Evolutionary conservation across 2,113 vertebrate species (phyloP).

Genomic region (Phrynosoma platyrhinos): DNA sequence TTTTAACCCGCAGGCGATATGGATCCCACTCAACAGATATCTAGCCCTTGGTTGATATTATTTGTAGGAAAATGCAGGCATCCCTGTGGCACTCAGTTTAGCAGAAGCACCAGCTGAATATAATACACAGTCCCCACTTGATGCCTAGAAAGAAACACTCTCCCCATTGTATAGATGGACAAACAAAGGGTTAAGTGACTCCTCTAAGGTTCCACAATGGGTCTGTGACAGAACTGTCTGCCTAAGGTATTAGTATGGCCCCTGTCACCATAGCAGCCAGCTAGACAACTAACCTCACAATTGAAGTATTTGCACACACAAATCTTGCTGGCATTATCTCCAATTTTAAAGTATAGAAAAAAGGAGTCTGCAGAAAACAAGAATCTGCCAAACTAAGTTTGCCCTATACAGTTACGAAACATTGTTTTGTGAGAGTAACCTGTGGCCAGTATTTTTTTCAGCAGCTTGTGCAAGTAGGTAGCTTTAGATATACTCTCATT

Average conservation of each 20-base stretch:
- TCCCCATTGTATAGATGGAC: conserved; percentile 45
- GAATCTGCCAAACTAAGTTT: background rate
- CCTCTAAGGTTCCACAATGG: conserved; percentile 24
- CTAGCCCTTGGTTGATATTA: background rate
- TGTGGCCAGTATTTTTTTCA: background rate
- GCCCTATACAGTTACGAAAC: background rate
- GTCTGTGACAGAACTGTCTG: conserved; percentile 28
- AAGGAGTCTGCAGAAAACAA: background rate
- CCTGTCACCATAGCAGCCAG: conserved; percentile 41
- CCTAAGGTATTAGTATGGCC: conserved; percentile 8
- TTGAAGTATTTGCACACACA: conserved; percentile 21
- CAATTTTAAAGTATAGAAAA: background rate
- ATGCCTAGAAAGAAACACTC: conserved; percentile 38
- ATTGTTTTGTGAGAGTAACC: background rate
- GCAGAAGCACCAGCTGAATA: background rate
- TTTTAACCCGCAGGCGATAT: background rate
- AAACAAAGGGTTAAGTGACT: conserved; percentile 44
- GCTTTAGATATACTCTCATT: background rate
- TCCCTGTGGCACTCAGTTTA: conserved; percentile 20
- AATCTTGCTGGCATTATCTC: background rate
- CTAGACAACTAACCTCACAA: conserved; percentile 39
- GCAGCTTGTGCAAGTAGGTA: too few relatives aligned
- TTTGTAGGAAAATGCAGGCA: conserved; percentile 12
- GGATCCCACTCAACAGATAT: background rate
- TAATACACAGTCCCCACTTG: conserved; percentile 4